Conservation (phyloP, 2,888 invertebrate species). For the Allacma fusca region DNA sequence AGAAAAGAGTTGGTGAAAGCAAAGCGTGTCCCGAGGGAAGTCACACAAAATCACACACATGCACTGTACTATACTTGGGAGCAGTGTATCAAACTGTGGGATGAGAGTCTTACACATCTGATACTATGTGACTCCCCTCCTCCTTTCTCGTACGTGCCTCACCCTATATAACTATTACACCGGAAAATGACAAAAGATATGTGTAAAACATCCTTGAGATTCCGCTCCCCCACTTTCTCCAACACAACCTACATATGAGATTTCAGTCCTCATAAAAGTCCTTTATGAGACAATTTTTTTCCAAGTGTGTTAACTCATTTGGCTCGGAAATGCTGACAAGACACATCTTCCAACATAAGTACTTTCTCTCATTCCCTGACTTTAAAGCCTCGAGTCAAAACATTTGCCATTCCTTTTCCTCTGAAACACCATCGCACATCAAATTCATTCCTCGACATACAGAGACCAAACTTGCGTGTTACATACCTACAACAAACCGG, state of each 20-base stretch:
- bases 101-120: no score
- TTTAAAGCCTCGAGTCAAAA: constrained; percentile 3
- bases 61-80: constrained; percentile 27
- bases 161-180: not conserved
- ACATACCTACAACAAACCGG: no score
- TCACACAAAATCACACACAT: constrained; percentile 54
- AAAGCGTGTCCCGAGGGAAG: constrained; percentile 48
- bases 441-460: no score
- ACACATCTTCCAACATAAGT: constrained; percentile 30
- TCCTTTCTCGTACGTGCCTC: not conserved
- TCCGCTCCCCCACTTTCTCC: constrained; percentile 35
- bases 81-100: no score
- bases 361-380: constrained; percentile 14
- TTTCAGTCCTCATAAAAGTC: constrained; percentile 56
- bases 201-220: constrained; percentile 48
- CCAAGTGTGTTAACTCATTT: constrained; percentile 58
- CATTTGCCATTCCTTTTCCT: constrained; percentile 6
- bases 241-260: not conserved
- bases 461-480: no score
- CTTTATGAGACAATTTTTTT: constrained; percentile 57
- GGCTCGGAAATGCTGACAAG: constrained; percentile 55
- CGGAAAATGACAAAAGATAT: constrained; percentile 22
- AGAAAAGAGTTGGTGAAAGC: constrained; percentile 27
- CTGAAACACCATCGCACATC: no score
- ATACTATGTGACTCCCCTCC: not conserved